phyloP scores from a whole-genome alignment of 2,797 vertebrate species.

The Pangasius sanitwongsei region DNA sequence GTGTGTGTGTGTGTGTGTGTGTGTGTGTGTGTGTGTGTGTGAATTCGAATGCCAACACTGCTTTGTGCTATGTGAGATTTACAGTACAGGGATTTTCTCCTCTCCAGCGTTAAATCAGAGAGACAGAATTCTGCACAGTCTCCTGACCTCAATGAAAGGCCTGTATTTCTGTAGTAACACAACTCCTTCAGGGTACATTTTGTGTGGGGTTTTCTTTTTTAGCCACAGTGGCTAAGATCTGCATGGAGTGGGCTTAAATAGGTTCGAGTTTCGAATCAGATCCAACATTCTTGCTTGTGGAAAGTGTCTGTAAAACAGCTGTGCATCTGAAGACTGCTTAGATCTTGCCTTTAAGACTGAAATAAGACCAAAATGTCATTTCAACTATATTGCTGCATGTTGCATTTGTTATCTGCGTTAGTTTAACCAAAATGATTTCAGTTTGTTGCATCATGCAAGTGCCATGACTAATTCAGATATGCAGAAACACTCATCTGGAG shows the following conservation, averaged over 20 bases:
- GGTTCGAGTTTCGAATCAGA: not conserved
- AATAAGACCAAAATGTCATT: not conserved
- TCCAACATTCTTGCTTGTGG: conserved; percentile 5
- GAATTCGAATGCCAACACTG: not conserved
- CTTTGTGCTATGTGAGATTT: conserved; percentile 10
- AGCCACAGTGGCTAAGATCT: not conserved
- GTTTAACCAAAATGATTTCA: conserved; percentile 4
- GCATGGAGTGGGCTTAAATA: not conserved
- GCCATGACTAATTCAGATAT: not conserved
- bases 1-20: conserved; percentile 23
- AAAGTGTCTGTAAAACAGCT: conserved; percentile 16
- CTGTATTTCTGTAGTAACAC: not conserved
- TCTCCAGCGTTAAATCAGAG: not conserved
- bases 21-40: conserved; percentile 9
- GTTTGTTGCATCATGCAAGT: conserved; percentile 24
- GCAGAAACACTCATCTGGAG: not conserved
- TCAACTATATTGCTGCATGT: not conserved
- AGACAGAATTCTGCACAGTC: not conserved
- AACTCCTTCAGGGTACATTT: not conserved
- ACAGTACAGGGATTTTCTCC: conserved; percentile 6
- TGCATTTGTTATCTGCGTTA: not conserved
- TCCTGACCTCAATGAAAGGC: not conserved
- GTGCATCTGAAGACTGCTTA: conserved; percentile 9
- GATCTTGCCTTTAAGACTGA: not conserved
- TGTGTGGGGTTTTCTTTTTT: not conserved